A percentile compares a stretch with the other conserved stretches of the same genome.
These are phyloP conservation scores for Ectobius pallidus DNA, from an alignment of 2,888 invertebrate genomes.

Conservation along the genomic window DNA sequence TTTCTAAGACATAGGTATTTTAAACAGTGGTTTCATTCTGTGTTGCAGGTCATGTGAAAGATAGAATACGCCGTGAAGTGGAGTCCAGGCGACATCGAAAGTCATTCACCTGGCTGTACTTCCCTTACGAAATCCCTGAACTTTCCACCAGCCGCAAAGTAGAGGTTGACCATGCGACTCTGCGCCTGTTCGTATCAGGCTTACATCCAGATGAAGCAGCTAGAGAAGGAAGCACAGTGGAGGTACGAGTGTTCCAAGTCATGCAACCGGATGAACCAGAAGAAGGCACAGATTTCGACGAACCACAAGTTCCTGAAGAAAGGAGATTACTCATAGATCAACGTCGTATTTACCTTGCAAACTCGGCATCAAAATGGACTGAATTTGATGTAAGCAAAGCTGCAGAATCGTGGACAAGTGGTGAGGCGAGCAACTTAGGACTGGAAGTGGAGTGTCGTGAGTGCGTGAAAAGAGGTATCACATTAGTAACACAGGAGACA, in stretches of 20 bases:
- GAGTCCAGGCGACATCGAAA: background rate
- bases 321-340: slow-evolving; percentile 53
- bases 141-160: background rate
- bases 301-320: slow-evolving; percentile 35
- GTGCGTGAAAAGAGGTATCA: slow-evolving; percentile 55
- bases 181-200: slow-evolving; percentile 54
- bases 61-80: background rate
- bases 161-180: slow-evolving; percentile 56
- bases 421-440: slow-evolving; percentile 58
- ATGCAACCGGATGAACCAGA: background rate
- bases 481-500: slow-evolving; percentile 51
- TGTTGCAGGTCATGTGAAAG: background rate
- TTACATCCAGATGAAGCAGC: slow-evolving; percentile 26
- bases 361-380: slow-evolving; percentile 60
- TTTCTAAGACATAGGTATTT: no score
- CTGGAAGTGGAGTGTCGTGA: slow-evolving; percentile 62
- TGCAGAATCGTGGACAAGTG: slow-evolving; percentile 57
- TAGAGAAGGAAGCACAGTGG: slow-evolving; percentile 36
- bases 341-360: slow-evolving; percentile 52
- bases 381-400: slow-evolving; percentile 65
- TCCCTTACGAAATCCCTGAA: slow-evolving; percentile 37
- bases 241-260: slow-evolving; percentile 47
- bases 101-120: slow-evolving; percentile 30
- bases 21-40: no score
- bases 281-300: slow-evolving; percentile 24